Percentiles rank a stretch among this genome's conserved stretches.
phyloP scores from a whole-genome alignment of 2,113 vertebrate genomes.

The Hydropotes inermis region DNA sequence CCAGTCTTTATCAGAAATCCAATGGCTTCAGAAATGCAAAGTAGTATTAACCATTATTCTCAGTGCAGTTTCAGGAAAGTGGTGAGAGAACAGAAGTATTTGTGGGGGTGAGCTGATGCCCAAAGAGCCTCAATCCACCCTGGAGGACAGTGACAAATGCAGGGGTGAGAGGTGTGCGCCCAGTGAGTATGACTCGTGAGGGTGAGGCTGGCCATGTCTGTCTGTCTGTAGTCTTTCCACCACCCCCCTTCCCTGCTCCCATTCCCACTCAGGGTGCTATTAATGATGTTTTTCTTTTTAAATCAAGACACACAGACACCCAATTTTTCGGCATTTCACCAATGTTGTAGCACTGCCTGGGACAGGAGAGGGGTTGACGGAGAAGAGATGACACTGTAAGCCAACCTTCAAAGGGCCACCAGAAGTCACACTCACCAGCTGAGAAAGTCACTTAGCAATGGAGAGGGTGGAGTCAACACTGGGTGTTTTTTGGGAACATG shows the following conservation, averaged over 20 bases:
- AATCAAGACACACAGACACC: background rate
- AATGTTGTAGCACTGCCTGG: background rate
- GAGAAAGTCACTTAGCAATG: background rate
- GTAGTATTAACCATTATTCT: too few relatives aligned
- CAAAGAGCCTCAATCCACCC: background rate
- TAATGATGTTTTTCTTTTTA: background rate
- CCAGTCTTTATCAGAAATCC: background rate
- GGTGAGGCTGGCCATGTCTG: background rate
- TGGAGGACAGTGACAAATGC: rapidly evolving
- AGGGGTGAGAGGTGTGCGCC: background rate
- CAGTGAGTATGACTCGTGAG: background rate
- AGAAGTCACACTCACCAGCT: background rate
- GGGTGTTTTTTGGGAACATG: background rate
- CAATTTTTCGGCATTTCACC: background rate
- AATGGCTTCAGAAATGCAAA: background rate
- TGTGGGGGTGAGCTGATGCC: rapidly evolving
- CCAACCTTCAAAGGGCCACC: background rate
- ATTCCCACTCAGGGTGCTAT: background rate
- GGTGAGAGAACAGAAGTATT: background rate
- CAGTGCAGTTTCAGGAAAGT: background rate
- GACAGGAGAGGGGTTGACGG: background rate
- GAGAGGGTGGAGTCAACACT: background rate
- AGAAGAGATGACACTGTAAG: background rate
- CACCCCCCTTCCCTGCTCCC: background rate
- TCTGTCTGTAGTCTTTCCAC: background rate